A percentile compares a stretch with the other conserved stretches of the same genome.
phyloP scores from a whole-genome alignment of 1,140 invertebrate species.

The Acromyrmex charruanus region DNA sequence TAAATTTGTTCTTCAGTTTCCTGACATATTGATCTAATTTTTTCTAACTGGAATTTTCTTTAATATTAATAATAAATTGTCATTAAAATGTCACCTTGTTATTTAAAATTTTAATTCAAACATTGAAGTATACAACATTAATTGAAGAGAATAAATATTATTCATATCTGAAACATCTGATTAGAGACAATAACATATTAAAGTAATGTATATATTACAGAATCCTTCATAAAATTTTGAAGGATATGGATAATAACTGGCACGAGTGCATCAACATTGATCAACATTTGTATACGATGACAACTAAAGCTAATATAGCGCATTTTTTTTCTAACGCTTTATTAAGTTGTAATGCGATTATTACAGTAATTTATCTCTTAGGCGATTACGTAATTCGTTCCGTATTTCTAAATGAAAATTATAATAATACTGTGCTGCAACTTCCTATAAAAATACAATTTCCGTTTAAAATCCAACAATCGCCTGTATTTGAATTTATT shows the following conservation, averaged over 20 bases:
- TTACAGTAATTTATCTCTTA: not conserved
- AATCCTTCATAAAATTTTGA: not conserved
- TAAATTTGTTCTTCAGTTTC: not conserved
- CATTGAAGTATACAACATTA: not conserved
- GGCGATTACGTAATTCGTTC: not conserved
- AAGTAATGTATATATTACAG: constrained; percentile 11
- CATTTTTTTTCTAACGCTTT: not conserved
- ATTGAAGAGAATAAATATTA: not conserved
- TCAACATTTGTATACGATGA: constrained; percentile 23
- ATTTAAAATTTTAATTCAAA: not conserved
- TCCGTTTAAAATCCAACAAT: constrained; percentile 10
- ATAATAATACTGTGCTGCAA: not conserved
- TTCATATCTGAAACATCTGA: not conserved
- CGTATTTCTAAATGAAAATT: not conserved
- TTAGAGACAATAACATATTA: not conserved
- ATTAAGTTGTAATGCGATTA: not conserved
- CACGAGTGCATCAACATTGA: not conserved
- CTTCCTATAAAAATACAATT: constrained; percentile 31
- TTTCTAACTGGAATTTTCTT: not conserved
- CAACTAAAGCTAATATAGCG: constrained; percentile 21
- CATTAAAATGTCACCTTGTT: too few species aligned
- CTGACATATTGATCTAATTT: not conserved
- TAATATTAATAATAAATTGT: too few species aligned
- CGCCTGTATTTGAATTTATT: constrained; percentile 25
- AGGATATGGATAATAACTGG: constrained; percentile 14